Base-by-base conservation (phyloP, 2,888 invertebrate genomes). In the Antitype chi region DNA sequence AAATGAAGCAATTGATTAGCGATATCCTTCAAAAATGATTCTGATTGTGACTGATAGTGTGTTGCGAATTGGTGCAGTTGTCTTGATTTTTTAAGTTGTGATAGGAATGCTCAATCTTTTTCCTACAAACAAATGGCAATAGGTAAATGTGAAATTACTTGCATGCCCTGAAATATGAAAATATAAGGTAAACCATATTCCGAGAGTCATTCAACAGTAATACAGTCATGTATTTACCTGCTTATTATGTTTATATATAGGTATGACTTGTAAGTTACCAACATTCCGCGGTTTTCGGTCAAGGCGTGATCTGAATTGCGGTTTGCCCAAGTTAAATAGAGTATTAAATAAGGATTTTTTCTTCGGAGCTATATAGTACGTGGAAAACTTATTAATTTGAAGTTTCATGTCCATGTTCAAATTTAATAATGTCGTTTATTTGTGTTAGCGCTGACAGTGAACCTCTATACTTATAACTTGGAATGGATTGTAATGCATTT, bases 221-320 rank as follows among this genome's bases (percentile, higher is more conserved):
- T 76, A 78, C 52, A 83, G 75, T 83, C 62, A 80, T 62, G 57
- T 78, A 69, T 85, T 80, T 85, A 80, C 81, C 76, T 77, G 76
- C 59, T 74, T 68, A 32, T 73, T 74, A 57, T 75, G 25, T 82
- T 67, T 82, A 67, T 74, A 68, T 72, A 43, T 81, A 80, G 76
- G 67, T 78, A 81, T 69, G 81, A 68, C 78, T 72, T 72, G 60
- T 63, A 66, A 81, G 85, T 85, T 85, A 82, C 84, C 85, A 86
- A 81, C 87, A 87, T 87, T 88, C 84, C 87, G 89, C 86, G 90
- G 90, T 90, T 89, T 88, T 87, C 85, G 86, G 83, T 88, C 87
- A 89, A 89, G 83, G 88, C 84, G 80, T 80, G 84, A 84, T 87
- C 87, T 70, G 86, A 85, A 86, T 87, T 88, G 90, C 82, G 91